Evolutionary conservation across 2,113 vertebrate genomes (phyloP), one percentile per base, ranked within the genome.

Genomic region (Amia ocellicauda): DNA sequence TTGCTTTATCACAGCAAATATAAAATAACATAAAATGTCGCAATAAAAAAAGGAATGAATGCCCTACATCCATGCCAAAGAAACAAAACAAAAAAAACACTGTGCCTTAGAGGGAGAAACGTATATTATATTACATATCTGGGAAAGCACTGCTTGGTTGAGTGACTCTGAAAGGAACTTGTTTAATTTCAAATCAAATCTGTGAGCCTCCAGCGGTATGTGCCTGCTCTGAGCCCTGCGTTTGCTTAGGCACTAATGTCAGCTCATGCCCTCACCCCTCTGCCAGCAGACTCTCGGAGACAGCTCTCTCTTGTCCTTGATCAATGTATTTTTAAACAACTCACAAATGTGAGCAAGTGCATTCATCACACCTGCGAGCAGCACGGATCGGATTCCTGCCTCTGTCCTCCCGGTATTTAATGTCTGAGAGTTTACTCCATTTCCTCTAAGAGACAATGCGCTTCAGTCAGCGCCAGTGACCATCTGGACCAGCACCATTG

Each of bases 171-270:
- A 47, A 47, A 47, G 45, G 17, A 52, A 59, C 20, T 1, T 1
- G 19, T 28, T 50, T 49, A 27, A 51, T 27, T 51, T 52, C 19
- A 26, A 58, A 52, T 59, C 3, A 66, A 42, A 66, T 11, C 10
- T 17, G 16, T 20, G 29, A 36, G 56, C 45, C 64, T 14, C 5
- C 45, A 66, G 57, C 36, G 26, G 49, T 41, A 26, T 29, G 28
- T 13, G 58, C 36, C 23, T 27, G 23, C n/a, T 19, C 16, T 23
- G 24, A 24, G 9, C 13, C 14, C 40, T 29, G 19, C n/a, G 28
- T 51, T 49, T 58, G 26, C 29, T 43, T 59, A 29, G 36, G 61
- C 57, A 60, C 57, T 60, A 60, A 60, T 54, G 31, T 60, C 47
- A 53, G 49, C 31, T 60, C 42, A 66, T 60, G 45, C 57, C 22